Evolutionary conservation across 2,797 vertebrate species (phyloP), one percentile per base, ranked within the genome.

Genomic region (Dendrocincla fuliginosa): DNA sequence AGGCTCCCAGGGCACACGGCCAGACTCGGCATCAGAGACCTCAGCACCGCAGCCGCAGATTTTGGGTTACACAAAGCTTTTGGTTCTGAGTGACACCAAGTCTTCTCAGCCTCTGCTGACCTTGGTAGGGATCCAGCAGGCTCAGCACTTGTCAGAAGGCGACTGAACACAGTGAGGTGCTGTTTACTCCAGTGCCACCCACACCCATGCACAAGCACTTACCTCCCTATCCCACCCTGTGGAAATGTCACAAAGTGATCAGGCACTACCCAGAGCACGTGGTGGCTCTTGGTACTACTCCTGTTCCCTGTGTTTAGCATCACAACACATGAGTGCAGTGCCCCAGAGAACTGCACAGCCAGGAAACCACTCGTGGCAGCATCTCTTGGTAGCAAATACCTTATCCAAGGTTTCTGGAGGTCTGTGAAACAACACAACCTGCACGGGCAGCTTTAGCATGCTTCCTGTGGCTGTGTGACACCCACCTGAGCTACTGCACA

Each of bases 1-100:
- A 78, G 60, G 13, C 16, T n/a, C 5, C 1, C 1, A 6, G 8
- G 23, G 39, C 32, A 5, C 33, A 57, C 0, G 0, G 84, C 28
- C 49, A 28, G 64, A 6, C 33, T 64, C 0, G 0, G 35, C 35
- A 3, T 20, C 56, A 25, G 56, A 18, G 3, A 46, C 10, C 79
- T 57, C 79, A 69, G 71, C 56, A 4, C 57, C 57, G 70, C 77
- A 86, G 67, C 37, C 80, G 14, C 76, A 35, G 46, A 33, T 69
- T 33, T 50, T 61, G 47, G 37, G 19, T 37, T 30, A 27, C 56
- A 69, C 46, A 42, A 11, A 37, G 17, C 59, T 70, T 39, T 56
- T 33, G 15, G 39, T 10, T 83, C 53, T 49, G 33, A 67, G 56
- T 25, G 76, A 7, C 55, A 70, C 33, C 63, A 17, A 57, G 11